phyloP scores from a whole-genome alignment of 2,797 vertebrate genomes.

The Poecilia velifera region DNA sequence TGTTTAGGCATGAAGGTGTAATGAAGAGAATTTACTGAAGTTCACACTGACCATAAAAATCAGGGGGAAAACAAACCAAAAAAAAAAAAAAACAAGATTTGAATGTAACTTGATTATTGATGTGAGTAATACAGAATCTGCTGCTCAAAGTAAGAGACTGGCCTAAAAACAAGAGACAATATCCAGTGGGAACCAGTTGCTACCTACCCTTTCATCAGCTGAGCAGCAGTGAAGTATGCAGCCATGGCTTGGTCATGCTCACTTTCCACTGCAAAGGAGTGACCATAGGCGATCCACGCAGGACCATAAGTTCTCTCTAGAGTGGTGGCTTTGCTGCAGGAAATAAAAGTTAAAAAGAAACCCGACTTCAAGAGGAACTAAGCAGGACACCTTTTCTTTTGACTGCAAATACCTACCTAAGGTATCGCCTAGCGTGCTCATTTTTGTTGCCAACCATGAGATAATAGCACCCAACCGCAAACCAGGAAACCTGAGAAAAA shows the following conservation, averaged over 20 bases:
- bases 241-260: slow-evolving; percentile 99
- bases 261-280: slow-evolving; percentile 97
- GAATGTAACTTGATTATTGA: neutral
- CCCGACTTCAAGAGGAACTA: neutral
- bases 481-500: slow-evolving; percentile 86
- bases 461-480: slow-evolving; percentile 98
- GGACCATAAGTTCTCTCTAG: slow-evolving; percentile 96
- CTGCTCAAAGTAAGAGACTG: neutral
- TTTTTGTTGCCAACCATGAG: slow-evolving; percentile 99
- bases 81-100: neutral
- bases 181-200: neutral
- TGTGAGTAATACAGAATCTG: neutral
- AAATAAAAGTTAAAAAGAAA: neutral
- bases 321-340: slow-evolving; percentile 93
- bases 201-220: slow-evolving; percentile 97
- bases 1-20: neutral
- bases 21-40: neutral
- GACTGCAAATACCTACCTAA: slow-evolving; percentile 83
- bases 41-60: neutral
- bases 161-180: neutral
- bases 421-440: slow-evolving; percentile 94
- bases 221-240: slow-evolving; percentile 97
- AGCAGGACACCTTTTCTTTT: slow-evolving; percentile 1
- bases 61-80: too few species aligned
- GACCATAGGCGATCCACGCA: slow-evolving; percentile 97